Conservation (phyloP, 2,888 invertebrate species). For the Hipparchia semele region DNA sequence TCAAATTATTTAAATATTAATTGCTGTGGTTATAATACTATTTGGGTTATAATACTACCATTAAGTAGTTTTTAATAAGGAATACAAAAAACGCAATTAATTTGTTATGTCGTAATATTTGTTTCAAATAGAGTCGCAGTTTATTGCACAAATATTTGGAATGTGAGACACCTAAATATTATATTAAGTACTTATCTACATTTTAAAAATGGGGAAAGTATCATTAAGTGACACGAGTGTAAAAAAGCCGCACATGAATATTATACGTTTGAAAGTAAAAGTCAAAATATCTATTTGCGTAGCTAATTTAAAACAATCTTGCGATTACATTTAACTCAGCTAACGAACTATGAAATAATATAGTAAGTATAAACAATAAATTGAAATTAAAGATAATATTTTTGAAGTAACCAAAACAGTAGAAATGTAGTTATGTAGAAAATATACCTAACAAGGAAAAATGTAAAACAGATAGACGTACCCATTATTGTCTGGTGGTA, state of each 20-base stretch:
- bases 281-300: constrained; percentile 16
- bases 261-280: constrained; percentile 19
- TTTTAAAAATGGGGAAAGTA: constrained; percentile 21
- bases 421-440: too few relatives aligned
- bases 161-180: not conserved
- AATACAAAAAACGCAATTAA: not conserved
- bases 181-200: not conserved
- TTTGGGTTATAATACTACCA: not conserved
- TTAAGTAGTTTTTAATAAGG: not conserved
- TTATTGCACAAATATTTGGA: not conserved
- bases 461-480: too few relatives aligned
- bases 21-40: not conserved
- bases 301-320: not conserved
- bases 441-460: too few relatives aligned
- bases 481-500: not conserved
- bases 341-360: not conserved
- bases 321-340: not conserved
- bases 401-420: too few relatives aligned
- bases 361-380: not conserved
- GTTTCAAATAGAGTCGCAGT: not conserved
- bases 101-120: not conserved
- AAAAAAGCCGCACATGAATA: not conserved
- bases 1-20: not conserved
- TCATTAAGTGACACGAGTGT: not conserved
- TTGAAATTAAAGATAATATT: too few relatives aligned